Evolutionary conservation across 2,888 invertebrate species (phyloP).

Genomic region (Helleia helle): DNA sequence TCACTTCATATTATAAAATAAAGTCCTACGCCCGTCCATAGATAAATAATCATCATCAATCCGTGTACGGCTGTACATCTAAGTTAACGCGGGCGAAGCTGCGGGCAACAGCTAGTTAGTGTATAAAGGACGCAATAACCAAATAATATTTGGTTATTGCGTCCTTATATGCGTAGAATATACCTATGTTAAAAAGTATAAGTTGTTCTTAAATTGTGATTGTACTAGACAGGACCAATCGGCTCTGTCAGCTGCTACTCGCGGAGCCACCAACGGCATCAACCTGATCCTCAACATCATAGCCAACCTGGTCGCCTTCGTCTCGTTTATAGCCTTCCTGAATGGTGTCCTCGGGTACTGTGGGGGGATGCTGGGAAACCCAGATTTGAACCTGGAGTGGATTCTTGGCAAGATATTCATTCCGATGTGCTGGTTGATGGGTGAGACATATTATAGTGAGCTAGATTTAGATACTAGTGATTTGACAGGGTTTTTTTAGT

Average conservation of each 20-base stretch:
- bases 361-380: slow-evolving; percentile 83
- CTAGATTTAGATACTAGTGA: background rate
- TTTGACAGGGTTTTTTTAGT: no score
- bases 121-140: no score
- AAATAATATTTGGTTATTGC: no score
- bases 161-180: no score
- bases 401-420: slow-evolving; percentile 92
- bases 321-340: slow-evolving; percentile 88
- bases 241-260: slow-evolving; percentile 91
- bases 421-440: slow-evolving; percentile 93
- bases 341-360: slow-evolving; percentile 88
- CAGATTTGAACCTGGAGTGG: slow-evolving; percentile 77
- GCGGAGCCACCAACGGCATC: slow-evolving; percentile 89
- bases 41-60: no score
- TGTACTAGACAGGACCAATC: slow-evolving; percentile 83
- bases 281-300: slow-evolving; percentile 88
- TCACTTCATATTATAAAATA: no score
- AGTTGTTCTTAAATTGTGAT: background rate
- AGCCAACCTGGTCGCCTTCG: slow-evolving; percentile 93
- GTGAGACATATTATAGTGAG: slow-evolving; percentile 33
- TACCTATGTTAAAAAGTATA: no score
- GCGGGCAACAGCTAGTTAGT: no score
- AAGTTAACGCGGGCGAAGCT: no score
- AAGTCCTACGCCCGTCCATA: no score
- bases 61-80: no score